Conservation (phyloP, 2,888 invertebrate genomes). For the Orthosia cruda region DNA sequence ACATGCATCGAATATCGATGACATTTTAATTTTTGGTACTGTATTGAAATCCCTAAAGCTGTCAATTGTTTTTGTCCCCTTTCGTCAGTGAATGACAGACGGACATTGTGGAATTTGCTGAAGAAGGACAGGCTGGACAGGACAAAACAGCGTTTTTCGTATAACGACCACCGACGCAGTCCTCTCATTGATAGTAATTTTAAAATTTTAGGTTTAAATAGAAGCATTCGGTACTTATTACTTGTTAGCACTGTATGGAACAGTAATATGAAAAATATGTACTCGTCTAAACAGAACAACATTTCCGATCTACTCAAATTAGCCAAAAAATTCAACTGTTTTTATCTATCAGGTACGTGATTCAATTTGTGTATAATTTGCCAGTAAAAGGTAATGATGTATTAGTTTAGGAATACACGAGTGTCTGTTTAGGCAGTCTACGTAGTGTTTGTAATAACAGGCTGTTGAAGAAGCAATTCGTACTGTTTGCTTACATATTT, state of each 20-base stretch:
- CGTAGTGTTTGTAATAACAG: constrained; percentile 63
- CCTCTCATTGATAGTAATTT: constrained; percentile 33
- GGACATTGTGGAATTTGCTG: constrained; percentile 66
- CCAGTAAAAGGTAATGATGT: constrained; percentile 13
- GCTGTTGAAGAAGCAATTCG: constrained; percentile 56
- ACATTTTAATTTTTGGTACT: background rate
- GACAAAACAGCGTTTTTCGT: constrained; percentile 53
- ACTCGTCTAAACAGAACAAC: constrained; percentile 85
- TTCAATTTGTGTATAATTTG: constrained; percentile 27
- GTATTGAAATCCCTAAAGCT: constrained; percentile 39
- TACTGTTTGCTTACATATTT: constrained; percentile 67
- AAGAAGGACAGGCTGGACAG: constrained; percentile 46
- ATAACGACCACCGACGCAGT: constrained; percentile 32
- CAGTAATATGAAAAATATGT: constrained; percentile 90
- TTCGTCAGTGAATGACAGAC: constrained; percentile 40
- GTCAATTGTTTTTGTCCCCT: constrained; percentile 59
- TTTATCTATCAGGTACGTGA: constrained; percentile 95
- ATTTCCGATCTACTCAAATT: constrained; percentile 93
- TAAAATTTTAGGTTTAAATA: constrained; percentile 38
- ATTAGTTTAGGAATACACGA: constrained; percentile 24
- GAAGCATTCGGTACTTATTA: constrained; percentile 42
- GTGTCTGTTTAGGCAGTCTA: constrained; percentile 44
- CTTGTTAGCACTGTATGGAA: constrained; percentile 72
- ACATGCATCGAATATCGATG: background rate
- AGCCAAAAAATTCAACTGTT: constrained; percentile 97